Evolutionary conservation across 2,888 invertebrate genomes (phyloP), one percentile per base, ranked within the genome.

Genomic region (Drosophila demipolita): DNA sequence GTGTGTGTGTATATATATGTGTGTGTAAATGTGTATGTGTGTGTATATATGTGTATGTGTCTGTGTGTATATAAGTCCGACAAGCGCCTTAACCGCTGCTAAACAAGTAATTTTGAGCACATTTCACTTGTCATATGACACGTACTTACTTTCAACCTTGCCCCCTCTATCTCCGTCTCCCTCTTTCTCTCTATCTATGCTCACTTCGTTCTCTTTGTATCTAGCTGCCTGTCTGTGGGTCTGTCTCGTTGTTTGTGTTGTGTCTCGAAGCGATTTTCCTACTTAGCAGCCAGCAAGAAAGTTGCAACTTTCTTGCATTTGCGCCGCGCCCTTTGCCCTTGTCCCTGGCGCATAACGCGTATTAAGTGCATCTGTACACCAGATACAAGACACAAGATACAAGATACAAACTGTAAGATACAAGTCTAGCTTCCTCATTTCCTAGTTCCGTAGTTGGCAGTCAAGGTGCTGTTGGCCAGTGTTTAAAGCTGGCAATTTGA

Each of bases 111-210:
- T 89, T 87, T 89, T 87, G 86, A 64, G 73, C 90, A 87, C 86
- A 87, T 87, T 87, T 87, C 86, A 87, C 90, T 87, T 87, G 86
- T 87, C 88, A 89, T 80, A 87, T 82, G 88, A 89, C 90, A 87
- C 86, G 90, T 86, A 72, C 73, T 80, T 68, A 67, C 65, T 69
- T 76, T 63, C 63, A 26, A 50, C 66, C 53, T 36, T 63, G 61
- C 53, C 60, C 63, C 8, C 57, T 38, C 17, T 17, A 40, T 17
- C 17, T 29, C 23, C 26, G 20, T 32, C 26, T 29, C 36, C 23
- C 32, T 11, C n/a, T 55, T 26, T 26, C 9, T 45, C 7, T 20
- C 29, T 48, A 23, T 38, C 4, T 40, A 11, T 32, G n/a, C 26
- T 8, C 57, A 20, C 4, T 26, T 15, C 15, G 4, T 23, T 15